phyloP scores from a whole-genome alignment of 1,140 invertebrate species.

The Drosophila saltans region DNA sequence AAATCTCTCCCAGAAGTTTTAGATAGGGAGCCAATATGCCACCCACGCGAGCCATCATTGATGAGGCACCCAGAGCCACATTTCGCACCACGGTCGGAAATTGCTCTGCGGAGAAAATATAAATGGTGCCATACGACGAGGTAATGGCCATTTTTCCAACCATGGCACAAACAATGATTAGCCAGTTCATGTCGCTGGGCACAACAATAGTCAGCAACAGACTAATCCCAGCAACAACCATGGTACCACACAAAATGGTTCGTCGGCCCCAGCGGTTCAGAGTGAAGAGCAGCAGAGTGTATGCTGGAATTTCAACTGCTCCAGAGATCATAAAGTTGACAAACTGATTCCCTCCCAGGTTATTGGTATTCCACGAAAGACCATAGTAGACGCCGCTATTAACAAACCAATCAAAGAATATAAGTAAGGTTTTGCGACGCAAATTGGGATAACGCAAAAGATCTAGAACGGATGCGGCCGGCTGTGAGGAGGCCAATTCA shows the following conservation, averaged over 20 bases:
- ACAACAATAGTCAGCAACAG: conserved; percentile 86
- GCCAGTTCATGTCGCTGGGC: conserved; percentile 85
- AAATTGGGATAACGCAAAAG: conserved; percentile 89
- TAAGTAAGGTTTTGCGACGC: conserved; percentile 88
- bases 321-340: conserved; percentile 91
- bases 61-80: conserved; percentile 90
- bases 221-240: conserved; percentile 88
- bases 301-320: conserved; percentile 90
- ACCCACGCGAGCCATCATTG: conserved; percentile 90
- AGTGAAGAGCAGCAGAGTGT: conserved; percentile 88
- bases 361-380: conserved; percentile 91
- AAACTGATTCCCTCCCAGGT: conserved; percentile 90
- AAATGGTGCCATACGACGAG: conserved; percentile 91
- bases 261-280: conserved; percentile 90
- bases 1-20: conserved; percentile 87
- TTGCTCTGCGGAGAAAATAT: conserved; percentile 92
- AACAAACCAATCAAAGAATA: conserved; percentile 93
- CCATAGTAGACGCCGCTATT: conserved; percentile 93
- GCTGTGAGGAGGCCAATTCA: conserved; percentile 59
- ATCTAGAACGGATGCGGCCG: conserved; percentile 86
- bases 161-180: conserved; percentile 90
- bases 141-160: conserved; percentile 92
- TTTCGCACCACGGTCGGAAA: conserved; percentile 93
- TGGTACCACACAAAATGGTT: conserved; percentile 87
- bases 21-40: conserved; percentile 91